phyloP scores from a whole-genome alignment of 2,888 invertebrate genomes.

The Drosophila tripunctata region DNA sequence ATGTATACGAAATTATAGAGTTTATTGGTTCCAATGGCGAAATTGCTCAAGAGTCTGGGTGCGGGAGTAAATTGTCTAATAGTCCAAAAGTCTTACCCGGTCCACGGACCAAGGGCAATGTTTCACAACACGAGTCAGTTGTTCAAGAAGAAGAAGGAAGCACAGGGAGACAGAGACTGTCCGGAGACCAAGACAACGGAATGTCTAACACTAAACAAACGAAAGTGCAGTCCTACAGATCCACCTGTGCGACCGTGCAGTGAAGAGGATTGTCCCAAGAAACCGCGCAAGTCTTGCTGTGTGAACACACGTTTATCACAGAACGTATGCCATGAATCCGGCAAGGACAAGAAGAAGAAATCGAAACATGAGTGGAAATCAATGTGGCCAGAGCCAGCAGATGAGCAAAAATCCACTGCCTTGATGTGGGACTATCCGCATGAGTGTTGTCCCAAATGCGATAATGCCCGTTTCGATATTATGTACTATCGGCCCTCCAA shows the following conservation, averaged over 20 bases:
- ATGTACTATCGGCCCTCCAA: slow-evolving; percentile 57
- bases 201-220: not conserved
- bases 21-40: slow-evolving; percentile 2
- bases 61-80: not conserved
- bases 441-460: slow-evolving; percentile 47
- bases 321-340: not conserved
- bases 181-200: not conserved
- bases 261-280: not conserved
- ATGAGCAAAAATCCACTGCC: rapidly evolving
- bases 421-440: slow-evolving; percentile 21
- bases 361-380: slow-evolving; percentile 16
- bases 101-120: rapidly evolving
- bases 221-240: slow-evolving; percentile 23
- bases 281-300: slow-evolving; percentile 4
- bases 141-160: not conserved
- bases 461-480: slow-evolving; percentile 49
- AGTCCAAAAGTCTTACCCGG: not conserved
- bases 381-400: slow-evolving; percentile 38
- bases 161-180: not conserved
- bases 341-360: not conserved
- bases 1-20: slow-evolving; percentile 2
- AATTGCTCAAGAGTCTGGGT: slow-evolving; percentile 15
- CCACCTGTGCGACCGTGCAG: slow-evolving; percentile 18
- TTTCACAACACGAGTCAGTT: not conserved
- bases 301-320: not conserved